Conservation (phyloP, 2,797 vertebrate genomes). For the Rhabdomys pumilio region DNA sequence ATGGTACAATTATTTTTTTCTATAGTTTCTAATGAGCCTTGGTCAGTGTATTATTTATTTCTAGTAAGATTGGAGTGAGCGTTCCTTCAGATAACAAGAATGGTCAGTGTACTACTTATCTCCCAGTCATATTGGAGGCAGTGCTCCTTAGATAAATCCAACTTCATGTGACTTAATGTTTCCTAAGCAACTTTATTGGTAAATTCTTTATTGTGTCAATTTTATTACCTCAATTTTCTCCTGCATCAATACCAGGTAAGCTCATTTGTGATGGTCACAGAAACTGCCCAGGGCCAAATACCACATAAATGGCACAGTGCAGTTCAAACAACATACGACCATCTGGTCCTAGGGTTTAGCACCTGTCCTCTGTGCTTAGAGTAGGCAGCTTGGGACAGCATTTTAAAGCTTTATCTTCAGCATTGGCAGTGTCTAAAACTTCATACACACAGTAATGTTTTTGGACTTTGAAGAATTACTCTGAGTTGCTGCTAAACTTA, state of each 20-base stretch:
- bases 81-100: not conserved
- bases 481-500: not conserved
- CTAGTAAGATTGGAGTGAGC: not conserved
- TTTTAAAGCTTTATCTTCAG: not conserved
- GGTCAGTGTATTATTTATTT: not conserved
- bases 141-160: not conserved
- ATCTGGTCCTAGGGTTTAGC: rapidly evolving
- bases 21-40: not conserved
- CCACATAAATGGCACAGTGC: not conserved
- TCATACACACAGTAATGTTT: not conserved
- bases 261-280: not conserved
- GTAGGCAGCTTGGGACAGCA: not conserved
- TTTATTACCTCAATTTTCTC: not conserved
- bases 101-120: not conserved
- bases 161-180: not conserved
- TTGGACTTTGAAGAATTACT: not conserved
- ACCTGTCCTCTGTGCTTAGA: not conserved
- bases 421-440: not conserved
- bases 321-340: not conserved
- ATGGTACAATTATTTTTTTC: not conserved
- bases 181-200: not conserved
- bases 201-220: not conserved
- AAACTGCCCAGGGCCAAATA: not conserved
- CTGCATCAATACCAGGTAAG: not conserved
- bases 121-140: not conserved